phyloP scores from a whole-genome alignment of 2,888 invertebrate genomes.

The Phrixothrix hirtus region DNA sequence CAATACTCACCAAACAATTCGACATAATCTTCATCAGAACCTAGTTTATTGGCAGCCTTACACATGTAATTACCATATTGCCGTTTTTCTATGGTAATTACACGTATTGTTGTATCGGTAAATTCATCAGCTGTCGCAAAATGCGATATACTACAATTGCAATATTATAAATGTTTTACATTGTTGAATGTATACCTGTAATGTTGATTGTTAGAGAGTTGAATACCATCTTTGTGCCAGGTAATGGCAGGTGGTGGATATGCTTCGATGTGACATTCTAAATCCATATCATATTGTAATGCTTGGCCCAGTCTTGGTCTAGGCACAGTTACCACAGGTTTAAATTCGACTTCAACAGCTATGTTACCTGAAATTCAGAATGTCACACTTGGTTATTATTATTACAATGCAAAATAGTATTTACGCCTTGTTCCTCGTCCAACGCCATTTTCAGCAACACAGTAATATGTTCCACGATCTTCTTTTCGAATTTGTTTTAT shows the following conservation, averaged over 20 bases:
- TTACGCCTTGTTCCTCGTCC: slow-evolving; percentile 77
- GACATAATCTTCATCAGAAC: slow-evolving; percentile 76
- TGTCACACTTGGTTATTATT: no score
- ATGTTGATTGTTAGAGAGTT: slow-evolving; percentile 87
- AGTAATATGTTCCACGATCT: slow-evolving; percentile 91
- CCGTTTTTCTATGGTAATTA: slow-evolving; percentile 88
- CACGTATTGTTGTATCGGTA: slow-evolving; percentile 85
- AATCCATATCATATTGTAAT: slow-evolving; percentile 89
- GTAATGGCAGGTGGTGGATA: slow-evolving; percentile 91
- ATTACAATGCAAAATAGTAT: no score
- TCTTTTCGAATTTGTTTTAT: slow-evolving; percentile 80
- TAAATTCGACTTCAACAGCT: slow-evolving; percentile 87
- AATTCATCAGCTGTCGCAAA: slow-evolving; percentile 92
- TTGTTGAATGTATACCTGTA: slow-evolving; percentile 60
- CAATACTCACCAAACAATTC: slow-evolving; percentile 82
- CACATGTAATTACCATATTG: slow-evolving; percentile 87
- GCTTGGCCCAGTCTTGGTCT: slow-evolving; percentile 84
- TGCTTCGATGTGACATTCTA: slow-evolving; percentile 93
- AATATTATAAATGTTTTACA: not conserved
- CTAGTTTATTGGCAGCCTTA: slow-evolving; percentile 87
- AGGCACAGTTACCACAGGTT: slow-evolving; percentile 84
- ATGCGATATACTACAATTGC: slow-evolving; percentile 71
- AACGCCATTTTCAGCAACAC: slow-evolving; percentile 88
- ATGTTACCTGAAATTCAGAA: slow-evolving; percentile 63
- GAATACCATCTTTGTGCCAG: slow-evolving; percentile 85